phyloP scores from a whole-genome alignment of 1,140 invertebrate genomes.

The Paracyclopina nana region DNA sequence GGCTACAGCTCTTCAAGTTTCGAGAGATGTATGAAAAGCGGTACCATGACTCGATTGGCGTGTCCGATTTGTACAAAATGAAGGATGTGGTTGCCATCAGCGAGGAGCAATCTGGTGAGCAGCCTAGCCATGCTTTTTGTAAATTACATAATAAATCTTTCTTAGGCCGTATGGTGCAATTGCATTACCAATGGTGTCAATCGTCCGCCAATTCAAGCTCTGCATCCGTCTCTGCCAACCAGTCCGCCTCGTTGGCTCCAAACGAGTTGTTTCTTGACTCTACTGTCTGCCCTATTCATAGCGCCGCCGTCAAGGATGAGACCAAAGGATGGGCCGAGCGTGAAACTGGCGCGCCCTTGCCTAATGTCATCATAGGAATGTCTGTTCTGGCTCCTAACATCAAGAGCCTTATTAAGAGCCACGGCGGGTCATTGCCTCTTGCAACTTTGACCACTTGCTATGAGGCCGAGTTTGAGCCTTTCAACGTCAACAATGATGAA shows the following conservation, averaged over 20 bases:
- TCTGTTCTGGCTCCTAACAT: slow-evolving; percentile 40
- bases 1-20: slow-evolving; percentile 61
- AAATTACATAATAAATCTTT: not conserved
- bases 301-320: slow-evolving; percentile 22
- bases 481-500: slow-evolving; percentile 33
- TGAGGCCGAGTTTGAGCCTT: slow-evolving; percentile 40
- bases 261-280: no score
- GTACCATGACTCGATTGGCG: slow-evolving; percentile 50
- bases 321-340: slow-evolving; percentile 49
- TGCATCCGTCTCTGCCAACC: no score
- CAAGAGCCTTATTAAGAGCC: slow-evolving; percentile 36
- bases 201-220: no score
- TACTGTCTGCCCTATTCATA: slow-evolving; percentile 40
- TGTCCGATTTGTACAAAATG: slow-evolving; percentile 59
- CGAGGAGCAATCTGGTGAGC: slow-evolving; percentile 33
- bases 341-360: slow-evolving; percentile 40
- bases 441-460: slow-evolving; percentile 57
- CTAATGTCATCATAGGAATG: slow-evolving; percentile 47
- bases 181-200: slow-evolving; percentile 25
- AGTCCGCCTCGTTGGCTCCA: no score
- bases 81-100: slow-evolving; percentile 50
- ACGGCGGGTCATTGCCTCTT: slow-evolving; percentile 46
- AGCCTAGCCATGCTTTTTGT: not conserved
- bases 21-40: slow-evolving; percentile 62
- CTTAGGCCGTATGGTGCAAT: slow-evolving; percentile 42